phyloP scores from a whole-genome alignment of 1,140 invertebrate genomes.

The Pteromalus puparum region DNA sequence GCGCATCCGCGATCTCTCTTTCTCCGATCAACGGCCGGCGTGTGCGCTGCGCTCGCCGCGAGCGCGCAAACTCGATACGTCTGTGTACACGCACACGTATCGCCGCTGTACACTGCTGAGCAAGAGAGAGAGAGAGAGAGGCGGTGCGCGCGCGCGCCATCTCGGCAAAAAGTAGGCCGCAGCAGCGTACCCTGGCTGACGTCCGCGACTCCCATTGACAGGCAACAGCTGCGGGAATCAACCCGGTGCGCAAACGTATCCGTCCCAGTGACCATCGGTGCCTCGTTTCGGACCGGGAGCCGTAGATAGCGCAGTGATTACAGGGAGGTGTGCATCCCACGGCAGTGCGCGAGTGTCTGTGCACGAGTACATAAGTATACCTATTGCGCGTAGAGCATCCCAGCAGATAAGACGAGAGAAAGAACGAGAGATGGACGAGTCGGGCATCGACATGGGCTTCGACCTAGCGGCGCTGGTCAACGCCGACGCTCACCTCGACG shows the following conservation, averaged over 20 bases:
- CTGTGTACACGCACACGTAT: no score
- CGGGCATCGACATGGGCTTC: constrained; percentile 84
- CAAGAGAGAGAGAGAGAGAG: background rate
- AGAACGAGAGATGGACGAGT: constrained; percentile 75
- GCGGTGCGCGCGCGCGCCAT: background rate
- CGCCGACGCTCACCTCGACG: constrained; percentile 76
- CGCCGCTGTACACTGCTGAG: background rate
- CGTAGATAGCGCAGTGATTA: background rate
- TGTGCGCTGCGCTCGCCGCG: no score
- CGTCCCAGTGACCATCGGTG: background rate
- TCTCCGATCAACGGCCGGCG: background rate
- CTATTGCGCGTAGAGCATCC: no score
- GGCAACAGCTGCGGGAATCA: background rate
- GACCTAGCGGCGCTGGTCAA: constrained; percentile 80
- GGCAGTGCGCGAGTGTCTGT: background rate
- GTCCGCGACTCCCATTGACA: background rate
- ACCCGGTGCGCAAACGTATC: background rate
- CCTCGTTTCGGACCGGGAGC: background rate
- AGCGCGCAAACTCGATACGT: background rate
- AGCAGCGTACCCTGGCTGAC: background rate
- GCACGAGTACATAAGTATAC: background rate
- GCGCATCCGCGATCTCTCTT: constrained; percentile 9
- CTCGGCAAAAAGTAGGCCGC: background rate
- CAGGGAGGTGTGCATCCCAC: background rate
- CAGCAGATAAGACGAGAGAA: background rate